These are phyloP conservation scores for Geodia barretti DNA, from an alignment of 37 sponge, comb jelly and placozoan species.

Conservation along the genomic window DNA sequence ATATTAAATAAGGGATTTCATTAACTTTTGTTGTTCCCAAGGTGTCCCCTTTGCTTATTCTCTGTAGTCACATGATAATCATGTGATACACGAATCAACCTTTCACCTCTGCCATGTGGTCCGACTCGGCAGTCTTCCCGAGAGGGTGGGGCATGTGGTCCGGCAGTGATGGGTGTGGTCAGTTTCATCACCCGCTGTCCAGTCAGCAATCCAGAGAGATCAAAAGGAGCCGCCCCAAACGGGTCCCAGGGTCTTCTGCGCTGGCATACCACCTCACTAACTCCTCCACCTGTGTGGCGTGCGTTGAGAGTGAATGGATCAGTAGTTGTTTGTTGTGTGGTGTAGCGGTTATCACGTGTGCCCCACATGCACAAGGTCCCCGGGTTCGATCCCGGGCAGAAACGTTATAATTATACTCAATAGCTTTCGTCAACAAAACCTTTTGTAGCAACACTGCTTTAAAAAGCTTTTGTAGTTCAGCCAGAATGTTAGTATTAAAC, in stretches of 20 bases:
- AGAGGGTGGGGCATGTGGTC: constrained; percentile 1
- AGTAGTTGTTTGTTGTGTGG: constrained; percentile 1
- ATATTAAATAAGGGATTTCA: too few species aligned
- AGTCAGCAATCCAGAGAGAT: constrained; percentile 66
- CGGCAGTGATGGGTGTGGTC: constrained; percentile 53
- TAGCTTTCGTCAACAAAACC: too few species aligned
- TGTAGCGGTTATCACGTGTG: too few species aligned
- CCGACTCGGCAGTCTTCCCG: not conserved
- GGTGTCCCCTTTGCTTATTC: too few species aligned
- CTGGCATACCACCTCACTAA: too few species aligned
- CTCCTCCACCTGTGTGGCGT: not conserved
- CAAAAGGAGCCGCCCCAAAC: constrained; percentile 75
- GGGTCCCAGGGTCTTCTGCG: constrained; percentile 38
- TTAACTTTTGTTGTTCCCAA: too few species aligned
- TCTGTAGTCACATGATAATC: not conserved
- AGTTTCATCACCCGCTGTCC: constrained; percentile 61
- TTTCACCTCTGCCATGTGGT: not conserved
- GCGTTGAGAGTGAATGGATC: not conserved
- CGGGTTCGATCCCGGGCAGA: not conserved
- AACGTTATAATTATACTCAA: too few species aligned
- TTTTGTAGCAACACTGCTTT: too few species aligned
- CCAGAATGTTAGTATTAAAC: too few species aligned
- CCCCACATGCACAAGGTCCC: not conserved
- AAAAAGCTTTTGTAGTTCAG: too few species aligned
- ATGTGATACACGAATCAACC: not conserved